These are phyloP conservation scores for Bucco capensis DNA, from an alignment of 2,113 vertebrate species.

Conservation along the genomic window DNA sequence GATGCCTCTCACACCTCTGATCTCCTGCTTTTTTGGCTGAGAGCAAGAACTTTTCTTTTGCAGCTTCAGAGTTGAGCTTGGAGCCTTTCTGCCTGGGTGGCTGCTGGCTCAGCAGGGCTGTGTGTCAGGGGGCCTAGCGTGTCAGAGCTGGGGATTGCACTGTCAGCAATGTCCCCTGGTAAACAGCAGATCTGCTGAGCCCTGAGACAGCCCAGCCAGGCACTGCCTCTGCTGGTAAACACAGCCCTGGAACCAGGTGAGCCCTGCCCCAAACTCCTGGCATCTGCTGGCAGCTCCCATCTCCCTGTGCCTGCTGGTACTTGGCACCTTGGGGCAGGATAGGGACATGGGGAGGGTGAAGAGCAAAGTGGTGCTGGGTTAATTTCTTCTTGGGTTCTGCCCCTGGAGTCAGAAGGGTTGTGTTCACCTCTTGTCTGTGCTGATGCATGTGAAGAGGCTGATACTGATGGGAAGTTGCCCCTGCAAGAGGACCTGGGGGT, in stretches of 20 bases:
- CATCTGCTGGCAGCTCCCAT: background rate
- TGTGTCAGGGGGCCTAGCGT: background rate
- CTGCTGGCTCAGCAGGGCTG: background rate
- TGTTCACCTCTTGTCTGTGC: background rate
- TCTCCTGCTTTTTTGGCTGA: background rate
- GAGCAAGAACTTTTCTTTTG: rapidly evolving
- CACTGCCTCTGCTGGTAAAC: background rate
- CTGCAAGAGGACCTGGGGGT: background rate
- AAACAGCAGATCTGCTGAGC: background rate
- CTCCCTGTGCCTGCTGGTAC: background rate
- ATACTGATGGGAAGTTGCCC: too few species aligned
- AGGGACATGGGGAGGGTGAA: rapidly evolving
- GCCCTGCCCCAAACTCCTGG: background rate
- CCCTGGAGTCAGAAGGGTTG: rapidly evolving
- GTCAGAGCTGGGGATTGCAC: rapidly evolving
- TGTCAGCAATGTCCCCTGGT: background rate
- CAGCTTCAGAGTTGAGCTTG: background rate
- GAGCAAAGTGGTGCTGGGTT: rapidly evolving
- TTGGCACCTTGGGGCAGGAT: background rate
- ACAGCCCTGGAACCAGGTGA: background rate
- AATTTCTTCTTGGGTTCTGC: background rate
- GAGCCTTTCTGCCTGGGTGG: rapidly evolving
- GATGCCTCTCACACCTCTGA: background rate
- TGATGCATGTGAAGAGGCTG: background rate
- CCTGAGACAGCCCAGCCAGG: background rate